phyloP scores from a whole-genome alignment of 2,797 vertebrate genomes.

The Poecilia wingei region DNA sequence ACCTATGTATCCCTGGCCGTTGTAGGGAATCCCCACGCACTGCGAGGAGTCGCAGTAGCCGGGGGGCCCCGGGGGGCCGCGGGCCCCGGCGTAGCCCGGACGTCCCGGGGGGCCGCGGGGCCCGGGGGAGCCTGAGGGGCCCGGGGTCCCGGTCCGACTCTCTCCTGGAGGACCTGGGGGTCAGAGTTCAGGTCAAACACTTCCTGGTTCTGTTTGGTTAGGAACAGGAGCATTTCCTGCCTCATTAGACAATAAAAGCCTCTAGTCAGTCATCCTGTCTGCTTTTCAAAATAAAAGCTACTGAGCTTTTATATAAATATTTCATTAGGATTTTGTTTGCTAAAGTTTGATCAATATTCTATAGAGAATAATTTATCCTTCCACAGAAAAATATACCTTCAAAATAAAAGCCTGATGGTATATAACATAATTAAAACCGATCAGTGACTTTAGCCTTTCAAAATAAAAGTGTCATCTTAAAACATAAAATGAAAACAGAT shows the following conservation, averaged over 20 bases:
- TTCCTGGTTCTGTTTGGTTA: background rate
- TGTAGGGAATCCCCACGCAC: conserved; percentile 96
- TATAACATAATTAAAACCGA: too few relatives aligned
- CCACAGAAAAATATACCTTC: too few relatives aligned
- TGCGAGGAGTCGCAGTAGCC: conserved; percentile 98
- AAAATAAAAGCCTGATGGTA: too few relatives aligned
- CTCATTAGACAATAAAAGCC: background rate
- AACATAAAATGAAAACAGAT: too few relatives aligned
- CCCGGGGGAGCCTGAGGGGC: conserved; percentile 87
- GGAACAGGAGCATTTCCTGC: background rate
- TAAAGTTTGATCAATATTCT: too few relatives aligned
- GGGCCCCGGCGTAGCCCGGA: conserved; percentile 87
- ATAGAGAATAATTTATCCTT: too few relatives aligned
- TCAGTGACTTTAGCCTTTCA: too few relatives aligned
- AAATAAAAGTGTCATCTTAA: too few relatives aligned
- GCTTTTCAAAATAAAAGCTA: too few relatives aligned
- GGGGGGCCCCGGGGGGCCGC: conserved; percentile 89
- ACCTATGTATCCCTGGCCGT: conserved; percentile 96
- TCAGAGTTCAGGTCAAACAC: background rate
- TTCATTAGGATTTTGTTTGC: too few relatives aligned
- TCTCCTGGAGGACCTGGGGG: conserved; percentile 89
- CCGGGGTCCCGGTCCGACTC: conserved; percentile 89
- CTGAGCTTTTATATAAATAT: too few relatives aligned
- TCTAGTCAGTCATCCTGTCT: background rate
- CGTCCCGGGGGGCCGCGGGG: conserved; percentile 91